Evolutionary conservation across 1,140 invertebrate genomes (phyloP).

Genomic region (Drosophila sucinea): DNA sequence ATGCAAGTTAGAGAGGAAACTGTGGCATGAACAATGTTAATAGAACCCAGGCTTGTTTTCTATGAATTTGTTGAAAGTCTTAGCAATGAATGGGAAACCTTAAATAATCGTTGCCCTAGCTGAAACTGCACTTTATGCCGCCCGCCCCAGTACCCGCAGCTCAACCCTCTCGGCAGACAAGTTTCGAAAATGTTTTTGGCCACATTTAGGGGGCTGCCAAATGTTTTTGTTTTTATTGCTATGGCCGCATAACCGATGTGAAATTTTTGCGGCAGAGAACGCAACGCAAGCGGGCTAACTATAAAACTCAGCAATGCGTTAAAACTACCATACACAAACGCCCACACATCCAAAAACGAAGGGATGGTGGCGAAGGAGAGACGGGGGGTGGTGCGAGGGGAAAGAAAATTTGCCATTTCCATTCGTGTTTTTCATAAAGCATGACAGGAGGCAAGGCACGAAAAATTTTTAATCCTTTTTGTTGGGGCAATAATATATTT

Average conservation of each 20-base stretch:
- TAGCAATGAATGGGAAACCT: not conserved
- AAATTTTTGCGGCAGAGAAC: conserved; percentile 2
- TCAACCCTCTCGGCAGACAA: conserved; percentile 20
- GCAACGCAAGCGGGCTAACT: conserved; percentile 41
- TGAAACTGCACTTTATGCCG: not conserved
- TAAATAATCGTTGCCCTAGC: conserved; percentile 19
- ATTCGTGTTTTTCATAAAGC: conserved; percentile 30
- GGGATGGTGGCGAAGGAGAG: not conserved
- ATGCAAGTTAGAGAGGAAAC: too few relatives aligned
- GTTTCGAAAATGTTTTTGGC: conserved; percentile 42
- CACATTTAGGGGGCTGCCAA: conserved; percentile 52
- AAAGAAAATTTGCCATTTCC: conserved; percentile 6
- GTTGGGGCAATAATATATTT: conserved; percentile 70
- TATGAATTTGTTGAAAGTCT: not conserved
- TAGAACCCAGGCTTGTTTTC: not conserved
- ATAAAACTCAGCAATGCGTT: conserved; percentile 74
- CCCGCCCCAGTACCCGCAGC: not conserved
- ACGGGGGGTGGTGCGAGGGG: not conserved
- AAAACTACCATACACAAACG: conserved; percentile 66
- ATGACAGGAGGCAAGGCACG: conserved; percentile 46
- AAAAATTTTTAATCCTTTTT: conserved; percentile 80
- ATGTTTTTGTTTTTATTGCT: conserved; percentile 59
- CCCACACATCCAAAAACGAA: conserved; percentile 25
- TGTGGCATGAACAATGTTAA: too few relatives aligned
- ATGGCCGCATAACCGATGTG: conserved; percentile 41